Conservation (phyloP, 92 coral and sea anemone species). For the Blastomussa wellsi region DNA sequence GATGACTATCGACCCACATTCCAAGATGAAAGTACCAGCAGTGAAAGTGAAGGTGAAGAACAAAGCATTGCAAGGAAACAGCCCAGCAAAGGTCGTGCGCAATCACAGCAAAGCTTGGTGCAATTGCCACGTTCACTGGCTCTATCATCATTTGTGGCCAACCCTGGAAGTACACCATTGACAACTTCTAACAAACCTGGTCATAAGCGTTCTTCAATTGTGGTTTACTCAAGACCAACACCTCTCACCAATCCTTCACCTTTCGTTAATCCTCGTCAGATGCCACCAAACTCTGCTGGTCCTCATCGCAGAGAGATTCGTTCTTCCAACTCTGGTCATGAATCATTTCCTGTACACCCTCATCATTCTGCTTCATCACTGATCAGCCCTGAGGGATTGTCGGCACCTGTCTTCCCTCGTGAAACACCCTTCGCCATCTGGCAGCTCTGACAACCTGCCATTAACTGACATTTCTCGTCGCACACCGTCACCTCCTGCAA, state of each 20-base stretch:
- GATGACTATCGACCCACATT: background rate
- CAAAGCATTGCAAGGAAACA: constrained; percentile 19
- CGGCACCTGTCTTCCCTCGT: constrained; percentile 10
- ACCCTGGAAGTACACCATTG: constrained; percentile 12
- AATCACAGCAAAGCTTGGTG: background rate
- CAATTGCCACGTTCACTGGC: constrained; percentile 4
- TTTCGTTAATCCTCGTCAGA: constrained; percentile 19
- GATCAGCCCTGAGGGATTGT: constrained; percentile 14
- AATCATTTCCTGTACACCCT: constrained; percentile 15
- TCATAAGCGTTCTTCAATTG: constrained; percentile 1
- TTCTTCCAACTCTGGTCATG: constrained; percentile 18
- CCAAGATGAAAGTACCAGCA: constrained; percentile 14
- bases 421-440: constrained; percentile 18
- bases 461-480: constrained; percentile 7
- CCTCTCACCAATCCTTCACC: constrained; percentile 20
- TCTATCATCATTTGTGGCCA: background rate
- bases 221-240: background rate
- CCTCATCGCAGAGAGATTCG: background rate
- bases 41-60: constrained; percentile 16
- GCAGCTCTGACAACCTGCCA: constrained; percentile 13
- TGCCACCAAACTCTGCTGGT: constrained; percentile 21
- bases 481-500: constrained; percentile 28
- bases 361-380: constrained; percentile 4
- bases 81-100: constrained; percentile 1
- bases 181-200: constrained; percentile 2